Percentiles rank a stretch among this genome's conserved stretches.
These are phyloP conservation scores for Autographa pulchrina DNA, from an alignment of 2,888 invertebrate species.

Conservation along the genomic window DNA sequence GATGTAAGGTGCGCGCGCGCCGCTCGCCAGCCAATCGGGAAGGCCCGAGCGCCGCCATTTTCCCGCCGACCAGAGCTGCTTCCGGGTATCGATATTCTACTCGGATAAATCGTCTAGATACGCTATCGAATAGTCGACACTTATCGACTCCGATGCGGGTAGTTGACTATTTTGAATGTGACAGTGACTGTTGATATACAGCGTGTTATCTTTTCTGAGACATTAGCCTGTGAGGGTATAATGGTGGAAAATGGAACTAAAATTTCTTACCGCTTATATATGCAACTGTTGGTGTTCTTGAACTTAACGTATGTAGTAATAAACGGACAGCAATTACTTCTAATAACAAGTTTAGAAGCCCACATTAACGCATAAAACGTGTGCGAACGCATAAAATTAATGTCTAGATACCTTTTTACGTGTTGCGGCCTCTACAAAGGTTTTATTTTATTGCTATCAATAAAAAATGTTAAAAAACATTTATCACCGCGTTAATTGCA, in stretches of 20 bases:
- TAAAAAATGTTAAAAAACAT: slow-evolving; percentile 55
- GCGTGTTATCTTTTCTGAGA: slow-evolving; percentile 51
- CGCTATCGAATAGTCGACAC: slow-evolving; percentile 62
- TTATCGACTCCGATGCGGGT: slow-evolving; percentile 60
- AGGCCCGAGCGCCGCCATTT: slow-evolving; percentile 68
- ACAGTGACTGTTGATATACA: slow-evolving; percentile 58
- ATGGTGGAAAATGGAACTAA: slow-evolving; percentile 18
- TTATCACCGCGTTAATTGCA: slow-evolving; percentile 60
- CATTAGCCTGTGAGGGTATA: slow-evolving; percentile 25
- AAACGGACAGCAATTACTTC: slow-evolving; percentile 34
- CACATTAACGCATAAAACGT: slow-evolving; percentile 51
- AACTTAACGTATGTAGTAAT: slow-evolving; percentile 27
- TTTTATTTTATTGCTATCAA: slow-evolving; percentile 55
- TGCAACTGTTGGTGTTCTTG: slow-evolving; percentile 18
- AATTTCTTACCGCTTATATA: slow-evolving; percentile 18
- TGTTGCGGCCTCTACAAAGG: slow-evolving; percentile 50
- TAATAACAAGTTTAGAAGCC: slow-evolving; percentile 52
- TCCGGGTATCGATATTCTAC: slow-evolving; percentile 63
- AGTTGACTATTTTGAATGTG: slow-evolving; percentile 59
- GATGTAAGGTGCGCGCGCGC: slow-evolving; percentile 69
- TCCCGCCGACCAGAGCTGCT: slow-evolving; percentile 63
- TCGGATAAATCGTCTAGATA: slow-evolving; percentile 65
- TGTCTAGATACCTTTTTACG: slow-evolving; percentile 51
- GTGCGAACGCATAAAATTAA: slow-evolving; percentile 54
- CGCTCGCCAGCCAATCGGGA: slow-evolving; percentile 64